Evolutionary conservation across 1,140 invertebrate species (phyloP).

Genomic region (Parapsyche elsis): DNA sequence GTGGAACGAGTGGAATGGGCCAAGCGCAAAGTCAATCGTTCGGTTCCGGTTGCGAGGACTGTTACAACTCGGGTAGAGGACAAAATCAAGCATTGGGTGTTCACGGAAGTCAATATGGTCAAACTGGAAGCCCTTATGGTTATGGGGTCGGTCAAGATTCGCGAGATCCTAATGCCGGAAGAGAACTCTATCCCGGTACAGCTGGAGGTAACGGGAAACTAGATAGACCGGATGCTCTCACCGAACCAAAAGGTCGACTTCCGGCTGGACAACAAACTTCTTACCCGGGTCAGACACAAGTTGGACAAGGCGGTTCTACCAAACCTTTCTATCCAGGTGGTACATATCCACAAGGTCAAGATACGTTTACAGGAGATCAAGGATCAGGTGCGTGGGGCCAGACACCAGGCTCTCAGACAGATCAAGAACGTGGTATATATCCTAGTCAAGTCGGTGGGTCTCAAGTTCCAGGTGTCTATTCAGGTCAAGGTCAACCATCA

Average conservation of each 20-base stretch:
- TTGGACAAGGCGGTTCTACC: background rate
- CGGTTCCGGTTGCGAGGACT: conserved; percentile 67
- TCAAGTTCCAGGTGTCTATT: too few species aligned
- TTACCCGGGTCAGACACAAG: background rate
- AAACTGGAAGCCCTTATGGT: background rate
- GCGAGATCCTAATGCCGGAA: background rate
- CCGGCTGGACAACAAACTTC: background rate
- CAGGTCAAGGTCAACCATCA: background rate
- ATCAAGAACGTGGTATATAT: background rate
- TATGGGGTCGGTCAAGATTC: background rate
- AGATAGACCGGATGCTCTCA: background rate
- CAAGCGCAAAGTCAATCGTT: conserved; percentile 81
- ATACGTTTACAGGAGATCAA: background rate
- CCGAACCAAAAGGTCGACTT: background rate
- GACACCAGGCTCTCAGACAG: background rate
- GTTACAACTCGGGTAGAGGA: conserved; percentile 48
- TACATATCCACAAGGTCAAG: background rate
- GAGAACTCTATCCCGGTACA: background rate
- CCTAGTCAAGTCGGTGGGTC: too few species aligned
- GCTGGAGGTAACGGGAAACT: background rate
- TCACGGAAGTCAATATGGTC: conserved; percentile 9
- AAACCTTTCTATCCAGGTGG: conserved; percentile 6
- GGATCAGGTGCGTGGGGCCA: background rate
- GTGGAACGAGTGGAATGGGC: conserved; percentile 80
- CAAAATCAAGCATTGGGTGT: conserved; percentile 41